Percentiles rank a stretch among this genome's conserved stretches.
Evolutionary conservation across 2,888 invertebrate species (phyloP).

Genomic region (Chirona hameri): DNA sequence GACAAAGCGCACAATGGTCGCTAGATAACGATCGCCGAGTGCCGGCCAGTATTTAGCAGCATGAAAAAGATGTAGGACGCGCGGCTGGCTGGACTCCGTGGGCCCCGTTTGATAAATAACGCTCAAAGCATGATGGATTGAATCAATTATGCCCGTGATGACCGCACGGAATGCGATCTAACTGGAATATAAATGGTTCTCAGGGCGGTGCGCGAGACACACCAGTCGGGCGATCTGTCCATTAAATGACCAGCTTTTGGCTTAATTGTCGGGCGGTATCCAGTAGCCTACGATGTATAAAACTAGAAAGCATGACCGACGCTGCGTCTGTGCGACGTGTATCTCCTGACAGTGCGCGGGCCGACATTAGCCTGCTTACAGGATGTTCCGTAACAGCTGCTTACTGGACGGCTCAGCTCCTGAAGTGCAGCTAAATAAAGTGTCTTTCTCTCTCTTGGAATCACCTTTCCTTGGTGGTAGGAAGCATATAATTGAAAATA

Average conservation of each 20-base stretch:
- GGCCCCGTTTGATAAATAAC: not conserved
- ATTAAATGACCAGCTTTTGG: not conserved
- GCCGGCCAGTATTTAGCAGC: not conserved
- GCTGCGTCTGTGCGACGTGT: not conserved
- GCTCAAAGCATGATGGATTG: not conserved
- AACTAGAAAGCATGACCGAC: not conserved
- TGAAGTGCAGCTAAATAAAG: too few species aligned
- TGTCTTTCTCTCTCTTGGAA: too few species aligned
- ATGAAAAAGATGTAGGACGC: not conserved
- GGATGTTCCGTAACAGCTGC: too few species aligned
- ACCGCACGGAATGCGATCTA: not conserved
- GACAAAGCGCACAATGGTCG: too few species aligned
- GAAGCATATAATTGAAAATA: too few species aligned
- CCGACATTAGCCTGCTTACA: too few species aligned
- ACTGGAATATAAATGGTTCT: slow-evolving; percentile 3
- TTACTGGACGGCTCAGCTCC: too few species aligned
- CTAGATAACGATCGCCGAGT: not conserved
- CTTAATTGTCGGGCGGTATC: not conserved
- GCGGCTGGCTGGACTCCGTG: not conserved
- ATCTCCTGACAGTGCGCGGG: too few species aligned
- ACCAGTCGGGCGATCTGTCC: not conserved
- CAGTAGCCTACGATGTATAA: not conserved
- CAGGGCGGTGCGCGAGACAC: not conserved
- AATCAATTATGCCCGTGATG: not conserved
- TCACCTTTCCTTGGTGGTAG: too few species aligned